These are phyloP conservation scores for Ennomos erosarius DNA, from an alignment of 2,888 invertebrate species.

Conservation along the genomic window DNA sequence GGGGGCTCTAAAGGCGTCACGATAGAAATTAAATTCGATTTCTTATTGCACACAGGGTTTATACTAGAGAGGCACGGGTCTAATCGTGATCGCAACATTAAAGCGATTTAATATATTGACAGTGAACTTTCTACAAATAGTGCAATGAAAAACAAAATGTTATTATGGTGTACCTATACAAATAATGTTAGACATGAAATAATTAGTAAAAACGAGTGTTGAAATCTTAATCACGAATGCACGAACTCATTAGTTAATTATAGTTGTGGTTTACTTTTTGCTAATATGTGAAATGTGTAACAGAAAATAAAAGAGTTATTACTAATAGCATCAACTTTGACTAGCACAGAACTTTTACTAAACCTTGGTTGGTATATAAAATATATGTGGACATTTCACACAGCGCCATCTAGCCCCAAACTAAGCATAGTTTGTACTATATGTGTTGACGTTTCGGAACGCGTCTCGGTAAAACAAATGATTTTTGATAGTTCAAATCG, in stretches of 20 bases:
- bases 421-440: no score
- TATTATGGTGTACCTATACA: constrained; percentile 36
- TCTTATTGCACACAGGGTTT: constrained; percentile 57
- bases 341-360: no score
- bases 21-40: constrained; percentile 65
- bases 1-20: constrained; percentile 54
- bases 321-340: no score
- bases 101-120: constrained; percentile 62
- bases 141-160: constrained; percentile 49
- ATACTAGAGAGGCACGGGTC: constrained; percentile 46
- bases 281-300: not conserved
- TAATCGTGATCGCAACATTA: constrained; percentile 66
- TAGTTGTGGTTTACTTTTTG: constrained; percentile 13
- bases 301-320: not conserved
- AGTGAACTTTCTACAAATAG: constrained; percentile 53
- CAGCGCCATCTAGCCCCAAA: no score
- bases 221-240: constrained; percentile 18
- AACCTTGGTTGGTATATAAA: no score
- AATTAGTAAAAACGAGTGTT: constrained; percentile 25
- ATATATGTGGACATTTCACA: no score
- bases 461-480: no score
- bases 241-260: constrained; percentile 21
- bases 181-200: constrained; percentile 25
- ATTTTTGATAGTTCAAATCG: no score
- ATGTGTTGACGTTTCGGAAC: no score